Percentiles rank a stretch among this genome's conserved stretches.
Evolutionary conservation across 53 echinoderm and acorn worm species (phyloP).

Genomic region (Hippasteria phrygiana): DNA sequence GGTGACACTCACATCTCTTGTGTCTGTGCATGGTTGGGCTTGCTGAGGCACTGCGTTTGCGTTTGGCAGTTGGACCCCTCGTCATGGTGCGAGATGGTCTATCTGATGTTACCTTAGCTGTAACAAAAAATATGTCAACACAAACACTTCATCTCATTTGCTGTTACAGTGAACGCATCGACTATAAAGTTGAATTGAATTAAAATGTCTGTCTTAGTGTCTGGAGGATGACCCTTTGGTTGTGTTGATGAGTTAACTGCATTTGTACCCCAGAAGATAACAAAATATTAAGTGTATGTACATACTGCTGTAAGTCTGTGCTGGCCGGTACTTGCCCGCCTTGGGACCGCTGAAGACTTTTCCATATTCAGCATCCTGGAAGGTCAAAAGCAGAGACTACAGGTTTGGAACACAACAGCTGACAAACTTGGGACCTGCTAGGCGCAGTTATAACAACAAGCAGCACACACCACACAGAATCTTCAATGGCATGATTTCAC

Average conservation of each 20-base stretch:
- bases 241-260: too few relatives aligned
- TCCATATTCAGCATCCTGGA: conserved; percentile 52
- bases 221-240: too few relatives aligned
- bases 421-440: too few relatives aligned
- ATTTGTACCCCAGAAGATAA: background rate
- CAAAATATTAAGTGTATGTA: background rate
- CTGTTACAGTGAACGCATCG: too few relatives aligned
- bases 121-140: background rate
- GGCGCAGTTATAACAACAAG: too few relatives aligned
- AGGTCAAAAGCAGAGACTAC: too few relatives aligned
- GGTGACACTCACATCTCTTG: conserved; percentile 71
- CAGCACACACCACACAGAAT: too few relatives aligned
- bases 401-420: background rate
- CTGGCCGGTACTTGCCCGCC: conserved; percentile 76
- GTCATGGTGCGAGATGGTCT: background rate
- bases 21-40: conserved; percentile 76
- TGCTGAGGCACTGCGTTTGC: conserved; percentile 79
- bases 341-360: conserved; percentile 77
- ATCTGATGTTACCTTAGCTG: conserved; percentile 28
- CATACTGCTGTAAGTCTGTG: conserved; percentile 77
- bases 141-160: too few relatives aligned
- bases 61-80: conserved; percentile 36
- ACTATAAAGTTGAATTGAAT: too few relatives aligned
- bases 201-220: too few relatives aligned
- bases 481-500: too few relatives aligned